phyloP scores from a whole-genome alignment of 2,113 vertebrate genomes.

The Podarcis raffonei region DNA sequence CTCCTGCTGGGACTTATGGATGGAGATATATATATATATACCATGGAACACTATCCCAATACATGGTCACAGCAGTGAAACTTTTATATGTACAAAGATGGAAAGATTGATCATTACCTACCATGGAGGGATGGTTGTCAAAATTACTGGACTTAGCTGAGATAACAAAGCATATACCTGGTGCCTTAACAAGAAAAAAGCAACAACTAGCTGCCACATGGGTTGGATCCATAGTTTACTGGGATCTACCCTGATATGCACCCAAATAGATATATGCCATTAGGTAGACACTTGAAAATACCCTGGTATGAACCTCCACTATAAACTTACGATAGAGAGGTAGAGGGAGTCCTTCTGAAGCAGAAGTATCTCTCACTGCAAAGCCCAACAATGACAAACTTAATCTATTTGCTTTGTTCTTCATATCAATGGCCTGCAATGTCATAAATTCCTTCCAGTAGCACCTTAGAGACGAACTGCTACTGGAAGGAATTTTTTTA shows the following conservation, averaged over 20 bases:
- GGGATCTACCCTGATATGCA: not conserved
- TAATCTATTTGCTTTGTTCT: not conserved
- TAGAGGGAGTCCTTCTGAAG: not conserved
- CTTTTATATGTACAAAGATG: too few relatives aligned
- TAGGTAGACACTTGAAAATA: not conserved
- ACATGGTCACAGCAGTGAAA: not conserved
- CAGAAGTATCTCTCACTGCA: fast-evolving
- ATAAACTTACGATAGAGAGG: fast-evolving
- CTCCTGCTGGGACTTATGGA: too few relatives aligned
- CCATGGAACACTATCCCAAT: not conserved
- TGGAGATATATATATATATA: too few relatives aligned
- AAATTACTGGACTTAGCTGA: too few relatives aligned
- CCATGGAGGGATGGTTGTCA: too few relatives aligned
- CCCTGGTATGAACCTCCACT: not conserved
- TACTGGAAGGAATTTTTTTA: too few relatives aligned
- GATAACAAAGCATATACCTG: not conserved
- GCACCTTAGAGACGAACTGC: too few relatives aligned
- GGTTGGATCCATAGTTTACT: not conserved
- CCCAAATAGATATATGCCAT: not conserved
- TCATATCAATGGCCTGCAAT: not conserved
- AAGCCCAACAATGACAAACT: not conserved
- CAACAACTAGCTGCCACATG: not conserved
- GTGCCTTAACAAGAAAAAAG: not conserved
- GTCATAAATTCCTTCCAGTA: fast-evolving
- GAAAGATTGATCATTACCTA: too few relatives aligned